These are phyloP conservation scores for Bombylius major DNA, from an alignment of 2,888 invertebrate species.

Conservation along the genomic window DNA sequence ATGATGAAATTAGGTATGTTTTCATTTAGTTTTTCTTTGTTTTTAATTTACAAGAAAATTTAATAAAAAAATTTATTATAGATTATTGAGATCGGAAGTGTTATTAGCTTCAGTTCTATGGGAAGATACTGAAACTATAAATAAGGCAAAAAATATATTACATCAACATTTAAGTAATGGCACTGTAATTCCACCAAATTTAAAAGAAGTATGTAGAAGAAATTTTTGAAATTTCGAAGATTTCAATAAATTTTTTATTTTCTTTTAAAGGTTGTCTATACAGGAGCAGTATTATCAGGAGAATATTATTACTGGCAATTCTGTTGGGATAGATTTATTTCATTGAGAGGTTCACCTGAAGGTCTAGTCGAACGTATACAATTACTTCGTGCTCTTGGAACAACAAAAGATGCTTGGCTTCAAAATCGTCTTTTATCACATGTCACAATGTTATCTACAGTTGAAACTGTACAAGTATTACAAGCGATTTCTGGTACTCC, in stretches of 20 bases:
- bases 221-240: not conserved
- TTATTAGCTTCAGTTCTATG: constrained; percentile 33
- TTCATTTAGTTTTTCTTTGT: not conserved
- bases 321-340: constrained; percentile 35
- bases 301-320: constrained; percentile 37
- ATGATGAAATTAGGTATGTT: constrained; percentile 27
- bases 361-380: constrained; percentile 36
- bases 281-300: constrained; percentile 36
- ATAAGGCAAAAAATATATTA: constrained; percentile 31
- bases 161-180: constrained; percentile 32
- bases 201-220: constrained; percentile 28
- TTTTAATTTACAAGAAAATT: not conserved
- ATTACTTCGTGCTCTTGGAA: constrained; percentile 32
- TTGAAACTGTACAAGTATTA: constrained; percentile 35
- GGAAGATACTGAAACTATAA: constrained; percentile 34
- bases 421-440: constrained; percentile 37
- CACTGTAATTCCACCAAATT: constrained; percentile 31
- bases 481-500: constrained; percentile 38
- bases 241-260: not conserved
- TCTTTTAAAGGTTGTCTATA: constrained; percentile 30
- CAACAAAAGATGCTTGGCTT: constrained; percentile 38
- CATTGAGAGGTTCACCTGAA: constrained; percentile 30
- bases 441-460: constrained; percentile 35
- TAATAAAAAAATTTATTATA: constrained; percentile 11
- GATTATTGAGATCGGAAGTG: constrained; percentile 34